Percentiles rank a stretch among this genome's conserved stretches.
Evolutionary conservation across 1,140 invertebrate genomes (phyloP).

Genomic region (Polyergus mexicanus): DNA sequence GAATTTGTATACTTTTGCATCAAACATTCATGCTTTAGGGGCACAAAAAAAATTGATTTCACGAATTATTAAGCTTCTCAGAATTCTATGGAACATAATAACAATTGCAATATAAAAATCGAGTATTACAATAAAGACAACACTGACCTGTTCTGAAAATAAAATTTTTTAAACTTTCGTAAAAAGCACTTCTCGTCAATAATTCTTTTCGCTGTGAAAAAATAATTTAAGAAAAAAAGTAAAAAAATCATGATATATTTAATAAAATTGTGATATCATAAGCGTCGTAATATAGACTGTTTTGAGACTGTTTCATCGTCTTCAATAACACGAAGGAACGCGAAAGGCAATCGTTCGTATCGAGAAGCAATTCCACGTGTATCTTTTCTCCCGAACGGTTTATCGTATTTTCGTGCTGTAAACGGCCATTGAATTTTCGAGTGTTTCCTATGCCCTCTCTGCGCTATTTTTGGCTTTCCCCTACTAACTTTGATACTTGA

Average conservation of each 20-base stretch:
- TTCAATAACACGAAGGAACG: constrained; percentile 14
- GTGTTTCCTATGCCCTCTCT: constrained; percentile 11
- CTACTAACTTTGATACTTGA: background rate
- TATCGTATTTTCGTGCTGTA: constrained; percentile 44
- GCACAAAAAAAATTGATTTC: background rate
- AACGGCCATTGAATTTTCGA: constrained; percentile 52
- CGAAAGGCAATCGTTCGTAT: constrained; percentile 16
- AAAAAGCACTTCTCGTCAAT: background rate
- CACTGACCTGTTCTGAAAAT: background rate
- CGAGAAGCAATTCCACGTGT: constrained; percentile 51
- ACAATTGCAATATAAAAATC: background rate
- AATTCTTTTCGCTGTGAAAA: background rate
- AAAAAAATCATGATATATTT: background rate
- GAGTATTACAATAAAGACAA: background rate
- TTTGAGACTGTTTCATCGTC: constrained; percentile 20
- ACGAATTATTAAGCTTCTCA: background rate
- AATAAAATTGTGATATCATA: constrained; percentile 2
- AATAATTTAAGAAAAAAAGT: background rate
- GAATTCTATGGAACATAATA: background rate
- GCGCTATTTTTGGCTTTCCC: constrained; percentile 20
- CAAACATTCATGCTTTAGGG: background rate
- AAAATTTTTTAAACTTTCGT: background rate
- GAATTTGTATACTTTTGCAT: background rate
- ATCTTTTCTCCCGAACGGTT: constrained; percentile 41
- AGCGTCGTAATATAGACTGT: background rate